Conservation (phyloP, 2,797 vertebrate genomes). For the Darevskia nairensis region DNA sequence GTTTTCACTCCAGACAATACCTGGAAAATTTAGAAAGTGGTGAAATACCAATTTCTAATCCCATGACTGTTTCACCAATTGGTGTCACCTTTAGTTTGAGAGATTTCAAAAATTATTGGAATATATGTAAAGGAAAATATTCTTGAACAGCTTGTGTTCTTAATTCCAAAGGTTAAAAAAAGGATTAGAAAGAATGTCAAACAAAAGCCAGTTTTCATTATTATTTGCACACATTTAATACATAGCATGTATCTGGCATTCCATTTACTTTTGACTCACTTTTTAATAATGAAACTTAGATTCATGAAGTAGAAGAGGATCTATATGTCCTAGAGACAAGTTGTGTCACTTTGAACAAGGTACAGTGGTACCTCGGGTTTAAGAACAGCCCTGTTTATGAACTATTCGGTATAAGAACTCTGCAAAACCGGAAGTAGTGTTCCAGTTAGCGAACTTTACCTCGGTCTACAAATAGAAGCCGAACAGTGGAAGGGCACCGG, state of each 20-base stretch:
- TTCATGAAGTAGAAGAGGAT: neutral
- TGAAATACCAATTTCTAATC: slow-evolving; percentile 30
- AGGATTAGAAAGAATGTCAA: neutral
- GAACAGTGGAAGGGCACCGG: too few relatives aligned
- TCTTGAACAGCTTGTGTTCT: neutral
- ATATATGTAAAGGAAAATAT: slow-evolving; percentile 11
- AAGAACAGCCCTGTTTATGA: too few relatives aligned
- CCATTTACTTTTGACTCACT: slow-evolving; percentile 3
- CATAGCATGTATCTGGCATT: neutral
- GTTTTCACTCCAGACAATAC: slow-evolving; percentile 82
- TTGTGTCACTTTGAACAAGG: neutral
- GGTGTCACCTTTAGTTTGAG: neutral
- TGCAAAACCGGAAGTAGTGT: too few relatives aligned
- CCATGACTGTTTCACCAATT: slow-evolving; percentile 16
- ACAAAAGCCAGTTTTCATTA: slow-evolving; percentile 21
- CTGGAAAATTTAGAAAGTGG: slow-evolving; percentile 67
- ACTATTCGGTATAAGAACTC: too few relatives aligned
- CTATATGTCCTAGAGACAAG: neutral
- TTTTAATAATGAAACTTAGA: slow-evolving; percentile 8
- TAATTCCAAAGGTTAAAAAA: slow-evolving; percentile 15
- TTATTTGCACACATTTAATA: slow-evolving; percentile 15
- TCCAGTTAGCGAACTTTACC: too few relatives aligned
- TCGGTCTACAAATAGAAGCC: too few relatives aligned
- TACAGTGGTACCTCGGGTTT: too few relatives aligned
- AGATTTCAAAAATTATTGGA: slow-evolving; percentile 3